Percentiles rank a stretch among this genome's conserved stretches.
Evolutionary conservation across 2,797 vertebrate genomes (phyloP).

Genomic region (Thaleichthys pacificus): DNA sequence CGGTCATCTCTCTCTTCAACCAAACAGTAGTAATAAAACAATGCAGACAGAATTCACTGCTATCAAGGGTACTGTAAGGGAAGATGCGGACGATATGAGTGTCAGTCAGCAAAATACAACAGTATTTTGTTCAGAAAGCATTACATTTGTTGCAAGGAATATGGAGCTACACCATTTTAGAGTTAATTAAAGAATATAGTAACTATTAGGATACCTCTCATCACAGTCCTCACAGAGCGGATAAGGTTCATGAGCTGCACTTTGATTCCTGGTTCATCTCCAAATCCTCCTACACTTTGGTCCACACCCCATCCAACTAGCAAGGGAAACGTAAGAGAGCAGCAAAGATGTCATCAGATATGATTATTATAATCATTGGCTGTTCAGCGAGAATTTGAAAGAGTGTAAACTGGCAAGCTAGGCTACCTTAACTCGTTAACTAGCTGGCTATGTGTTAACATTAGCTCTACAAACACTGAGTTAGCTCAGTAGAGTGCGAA

Average conservation of each 20-base stretch:
- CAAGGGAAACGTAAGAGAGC: not conserved
- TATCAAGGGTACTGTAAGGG: constrained; percentile 86
- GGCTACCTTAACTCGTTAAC: too few relatives aligned
- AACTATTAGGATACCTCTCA: constrained; percentile 81
- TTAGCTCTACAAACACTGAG: not conserved
- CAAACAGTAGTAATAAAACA: constrained; percentile 87
- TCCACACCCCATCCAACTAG: constrained; percentile 93
- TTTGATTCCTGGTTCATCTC: constrained; percentile 92
- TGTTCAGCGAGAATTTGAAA: too few relatives aligned
- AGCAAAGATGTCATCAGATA: not conserved
- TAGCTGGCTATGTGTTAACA: too few relatives aligned
- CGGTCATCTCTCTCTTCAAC: constrained; percentile 67
- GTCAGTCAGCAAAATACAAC: too few relatives aligned
- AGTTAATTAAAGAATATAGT: not conserved
- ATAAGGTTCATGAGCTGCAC: constrained; percentile 88
- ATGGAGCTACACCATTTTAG: not conserved
- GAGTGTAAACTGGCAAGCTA: too few relatives aligned
- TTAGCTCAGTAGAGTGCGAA: not conserved
- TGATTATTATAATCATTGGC: too few relatives aligned
- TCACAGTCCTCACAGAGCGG: constrained; percentile 89
- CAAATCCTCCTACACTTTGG: constrained; percentile 91
- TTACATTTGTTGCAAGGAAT: not conserved
- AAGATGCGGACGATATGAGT: not conserved
- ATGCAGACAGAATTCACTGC: constrained; percentile 88
- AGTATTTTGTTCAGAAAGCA: too few relatives aligned